Base-by-base conservation (phyloP, 2,797 vertebrate species). In the Gobio occitaniae region DNA sequence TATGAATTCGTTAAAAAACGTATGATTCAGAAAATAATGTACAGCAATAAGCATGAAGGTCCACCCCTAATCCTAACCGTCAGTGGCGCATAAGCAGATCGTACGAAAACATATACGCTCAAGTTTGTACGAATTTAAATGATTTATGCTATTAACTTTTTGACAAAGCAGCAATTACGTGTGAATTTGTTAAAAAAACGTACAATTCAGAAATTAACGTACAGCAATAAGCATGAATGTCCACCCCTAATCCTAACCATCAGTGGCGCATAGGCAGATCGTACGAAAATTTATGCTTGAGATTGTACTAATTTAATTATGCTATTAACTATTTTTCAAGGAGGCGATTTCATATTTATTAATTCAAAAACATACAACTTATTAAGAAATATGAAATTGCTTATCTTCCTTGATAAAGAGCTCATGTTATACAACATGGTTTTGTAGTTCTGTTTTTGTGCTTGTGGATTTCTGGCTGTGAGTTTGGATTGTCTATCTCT, bases 401-500 rank as follows among this genome's bases (percentile, higher is more conserved):
- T 78, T 2, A 25, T 72, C 21, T 29, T 47, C n/a, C 17, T 44
- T 29, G 70, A 74, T 63, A 61, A 63, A 36, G 4, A 13, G 25
- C 29, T 32, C 16, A 81, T 3, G 16, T 25, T 3, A 70, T 44
- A 44, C 2, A 56, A 1, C 16, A 17, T 15, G 0, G 3, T 70
- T 71, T 47, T 17, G 9, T 8, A 29, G 1, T 13, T 69, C 2
- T n/a, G 50, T 84, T 44, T 79, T 63, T 80, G 36, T 48, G 12
- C 68, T 56, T 11, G 10, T 75, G 36, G 15, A 32, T 86, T 21
- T 75, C 36, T 25, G 47, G 80, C 36, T 56, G 70, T 74, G 54
- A 65, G 44, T 72, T 78, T 86, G 25, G 47, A 65, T 32, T 32
- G 15, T 3, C 86, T 82, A 41, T 83, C n/a, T 71, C 82, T 85